Evolutionary conservation across 2,888 invertebrate genomes (phyloP).

Genomic region (Pyrrhia umbra): DNA sequence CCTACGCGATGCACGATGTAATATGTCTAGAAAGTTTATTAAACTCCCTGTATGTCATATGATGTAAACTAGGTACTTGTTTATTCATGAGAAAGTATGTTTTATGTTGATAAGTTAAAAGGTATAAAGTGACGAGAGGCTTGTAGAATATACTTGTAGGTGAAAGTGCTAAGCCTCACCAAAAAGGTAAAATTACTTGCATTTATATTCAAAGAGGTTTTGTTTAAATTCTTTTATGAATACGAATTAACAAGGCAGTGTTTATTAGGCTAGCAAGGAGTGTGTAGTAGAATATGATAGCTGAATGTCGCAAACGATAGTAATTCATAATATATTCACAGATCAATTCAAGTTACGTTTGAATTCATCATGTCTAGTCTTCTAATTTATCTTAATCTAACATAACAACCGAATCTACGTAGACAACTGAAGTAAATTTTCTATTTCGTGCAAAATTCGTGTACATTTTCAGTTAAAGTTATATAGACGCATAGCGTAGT

Average conservation of each 20-base stretch:
- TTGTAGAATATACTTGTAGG: conserved; percentile 40
- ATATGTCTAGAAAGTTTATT: conserved; percentile 67
- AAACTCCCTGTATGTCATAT: conserved; percentile 60
- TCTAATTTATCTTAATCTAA: neutral
- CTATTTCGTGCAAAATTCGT: conserved; percentile 20
- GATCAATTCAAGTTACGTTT: too few relatives aligned
- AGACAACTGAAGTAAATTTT: conserved; percentile 17
- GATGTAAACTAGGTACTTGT: conserved; percentile 64
- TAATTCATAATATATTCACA: too few relatives aligned
- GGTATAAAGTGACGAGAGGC: conserved; percentile 39
- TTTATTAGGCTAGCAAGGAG: neutral
- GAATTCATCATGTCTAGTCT: too few relatives aligned
- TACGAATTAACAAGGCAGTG: neutral
- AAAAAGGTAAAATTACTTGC: conserved; percentile 19
- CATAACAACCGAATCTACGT: neutral
- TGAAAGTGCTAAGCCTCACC: conserved; percentile 36
- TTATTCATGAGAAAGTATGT: conserved; percentile 65
- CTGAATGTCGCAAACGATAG: neutral
- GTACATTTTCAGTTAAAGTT: conserved; percentile 53
- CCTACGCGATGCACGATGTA: conserved; percentile 66
- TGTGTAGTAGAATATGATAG: neutral
- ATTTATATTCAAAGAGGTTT: conserved; percentile 13
- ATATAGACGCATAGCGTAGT: conserved; percentile 62
- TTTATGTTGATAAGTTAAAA: conserved; percentile 61
- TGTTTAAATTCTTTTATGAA: neutral